These are phyloP conservation scores for Eudemis profundana DNA, from an alignment of 2,888 invertebrate genomes.

Conservation along the genomic window DNA sequence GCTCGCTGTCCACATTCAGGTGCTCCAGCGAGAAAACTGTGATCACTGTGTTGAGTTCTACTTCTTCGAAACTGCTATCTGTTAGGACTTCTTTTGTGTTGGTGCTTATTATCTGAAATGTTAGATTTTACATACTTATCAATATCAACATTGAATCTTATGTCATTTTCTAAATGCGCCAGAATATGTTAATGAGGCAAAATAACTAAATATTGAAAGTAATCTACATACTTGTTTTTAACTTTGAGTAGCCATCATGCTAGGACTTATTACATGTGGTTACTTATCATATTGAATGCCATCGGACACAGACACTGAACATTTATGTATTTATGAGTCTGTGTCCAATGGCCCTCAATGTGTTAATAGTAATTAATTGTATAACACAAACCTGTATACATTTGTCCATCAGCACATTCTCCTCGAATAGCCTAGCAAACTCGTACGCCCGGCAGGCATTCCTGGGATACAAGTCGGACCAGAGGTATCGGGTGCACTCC, in stretches of 20 bases:
- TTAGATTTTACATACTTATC: no score
- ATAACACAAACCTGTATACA: slow-evolving; percentile 87
- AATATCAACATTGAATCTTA: no score
- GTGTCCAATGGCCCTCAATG: no score
- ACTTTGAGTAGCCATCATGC: no score
- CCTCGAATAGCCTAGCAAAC: slow-evolving; percentile 94
- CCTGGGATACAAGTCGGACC: slow-evolving; percentile 91
- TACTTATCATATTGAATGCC: no score
- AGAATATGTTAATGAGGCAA: no score
- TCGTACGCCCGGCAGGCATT: slow-evolving; percentile 95
- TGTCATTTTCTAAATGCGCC: no score
- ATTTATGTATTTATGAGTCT: no score
- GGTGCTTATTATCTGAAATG: slow-evolving; percentile 89
- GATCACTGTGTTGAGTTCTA: slow-evolving; percentile 90
- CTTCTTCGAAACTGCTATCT: slow-evolving; percentile 91
- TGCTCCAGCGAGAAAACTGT: slow-evolving; percentile 91
- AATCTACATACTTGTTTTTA: no score
- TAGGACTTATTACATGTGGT: no score
- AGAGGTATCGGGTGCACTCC: slow-evolving; percentile 93
- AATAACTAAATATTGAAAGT: no score
- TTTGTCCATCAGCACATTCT: slow-evolving; percentile 91
- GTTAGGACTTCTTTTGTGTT: slow-evolving; percentile 91
- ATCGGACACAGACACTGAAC: no score
- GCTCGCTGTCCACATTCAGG: slow-evolving; percentile 90
- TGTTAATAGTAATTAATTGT: neutral